Percentiles rank a stretch among this genome's conserved stretches.
Evolutionary conservation across 2,797 vertebrate species (phyloP).

Genomic region (Rhodeus uyekii): DNA sequence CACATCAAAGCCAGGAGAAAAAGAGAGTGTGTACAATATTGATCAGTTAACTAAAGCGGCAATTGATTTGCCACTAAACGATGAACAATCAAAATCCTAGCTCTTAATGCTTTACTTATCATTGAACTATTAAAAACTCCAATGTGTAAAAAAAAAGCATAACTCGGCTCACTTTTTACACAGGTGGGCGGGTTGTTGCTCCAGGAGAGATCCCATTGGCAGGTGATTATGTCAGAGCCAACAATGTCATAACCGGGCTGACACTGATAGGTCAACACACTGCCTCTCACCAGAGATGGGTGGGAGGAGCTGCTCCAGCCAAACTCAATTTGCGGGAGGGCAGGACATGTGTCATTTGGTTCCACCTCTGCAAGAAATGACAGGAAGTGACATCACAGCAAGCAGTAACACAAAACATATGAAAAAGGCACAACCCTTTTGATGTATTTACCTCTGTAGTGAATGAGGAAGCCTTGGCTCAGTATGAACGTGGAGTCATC

Average conservation of each 20-base stretch:
- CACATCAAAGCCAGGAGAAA: slow-evolving; percentile 34
- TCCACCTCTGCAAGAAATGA: slow-evolving; percentile 81
- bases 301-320: slow-evolving; percentile 93
- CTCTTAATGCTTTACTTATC: background rate
- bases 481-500: slow-evolving; percentile 86
- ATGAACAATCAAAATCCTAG: background rate
- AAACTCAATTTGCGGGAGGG: slow-evolving; percentile 83
- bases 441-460: slow-evolving; percentile 82
- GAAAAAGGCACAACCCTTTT: background rate
- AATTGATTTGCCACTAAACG: background rate
- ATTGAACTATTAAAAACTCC: background rate
- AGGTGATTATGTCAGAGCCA: slow-evolving; percentile 92
- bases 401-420: background rate
- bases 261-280: slow-evolving; percentile 92
- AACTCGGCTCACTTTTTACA: slow-evolving; percentile 81
- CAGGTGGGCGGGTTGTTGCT: slow-evolving; percentile 89
- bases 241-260: slow-evolving; percentile 91
- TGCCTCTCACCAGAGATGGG: slow-evolving; percentile 86
- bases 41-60: background rate
- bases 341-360: slow-evolving; percentile 89
- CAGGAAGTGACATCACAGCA: background rate
- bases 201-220: slow-evolving; percentile 95
- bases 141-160: background rate
- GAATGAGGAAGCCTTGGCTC: slow-evolving; percentile 90
- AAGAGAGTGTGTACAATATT: slow-evolving; percentile 20